A percentile compares a stretch with the other conserved stretches of the same genome.
Conservation (phyloP, 2,113 vertebrate species). For the Lepus europaeus region DNA sequence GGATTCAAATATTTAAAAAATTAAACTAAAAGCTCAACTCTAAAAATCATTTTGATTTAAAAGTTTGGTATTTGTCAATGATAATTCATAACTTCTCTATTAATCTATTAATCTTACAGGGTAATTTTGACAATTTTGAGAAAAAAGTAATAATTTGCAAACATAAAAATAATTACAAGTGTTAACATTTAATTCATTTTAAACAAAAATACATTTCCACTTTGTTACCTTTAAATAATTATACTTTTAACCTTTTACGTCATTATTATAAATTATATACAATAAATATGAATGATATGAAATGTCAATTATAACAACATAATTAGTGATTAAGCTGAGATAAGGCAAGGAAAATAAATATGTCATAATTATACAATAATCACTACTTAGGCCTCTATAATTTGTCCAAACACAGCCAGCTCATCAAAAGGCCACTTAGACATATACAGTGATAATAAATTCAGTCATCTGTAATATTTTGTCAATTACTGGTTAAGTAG, state of each 20-base stretch:
- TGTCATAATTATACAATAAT: constrained; percentile 5
- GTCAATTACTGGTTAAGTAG: neutral
- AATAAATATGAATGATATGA: neutral
- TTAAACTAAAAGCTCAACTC: constrained; percentile 17
- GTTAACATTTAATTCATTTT: constrained; percentile 12
- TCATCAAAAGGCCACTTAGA: constrained; percentile 6
- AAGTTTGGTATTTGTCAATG: neutral
- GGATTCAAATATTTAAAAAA: neutral
- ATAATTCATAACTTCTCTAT: neutral
- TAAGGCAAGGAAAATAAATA: constrained; percentile 52
- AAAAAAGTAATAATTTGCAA: constrained; percentile 20
- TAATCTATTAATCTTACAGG: neutral
- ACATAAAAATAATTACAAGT: neutral
- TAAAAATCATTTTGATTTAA: constrained; percentile 33
- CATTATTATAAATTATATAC: neutral
- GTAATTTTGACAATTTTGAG: neutral
- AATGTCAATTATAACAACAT: constrained; percentile 3
- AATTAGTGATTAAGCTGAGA: constrained; percentile 32
- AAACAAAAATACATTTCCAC: neutral
- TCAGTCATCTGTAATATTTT: constrained; percentile 12
- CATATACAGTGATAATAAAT: neutral
- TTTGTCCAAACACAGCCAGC: neutral
- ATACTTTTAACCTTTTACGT: constrained; percentile 10
- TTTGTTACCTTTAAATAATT: constrained; percentile 1
- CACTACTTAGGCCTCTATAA: constrained; percentile 21